A percentile compares a stretch with the other conserved stretches of the same genome.
Evolutionary conservation across 1,140 invertebrate species (phyloP).

Genomic region (Hypothenemus hampei): DNA sequence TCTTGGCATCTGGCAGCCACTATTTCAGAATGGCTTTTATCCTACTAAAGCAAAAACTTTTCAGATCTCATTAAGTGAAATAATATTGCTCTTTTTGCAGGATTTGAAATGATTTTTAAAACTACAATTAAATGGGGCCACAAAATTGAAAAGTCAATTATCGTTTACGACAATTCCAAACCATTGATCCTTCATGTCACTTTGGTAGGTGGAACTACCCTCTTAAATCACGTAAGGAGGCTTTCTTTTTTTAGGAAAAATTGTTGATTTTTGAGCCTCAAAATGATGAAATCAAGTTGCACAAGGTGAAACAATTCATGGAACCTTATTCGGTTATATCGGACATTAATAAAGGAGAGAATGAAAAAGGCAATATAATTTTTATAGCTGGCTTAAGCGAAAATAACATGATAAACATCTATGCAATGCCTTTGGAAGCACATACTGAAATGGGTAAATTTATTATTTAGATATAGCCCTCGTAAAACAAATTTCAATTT

Average conservation of each 20-base stretch:
- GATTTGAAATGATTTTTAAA: slow-evolving; percentile 16
- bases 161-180: slow-evolving; percentile 14
- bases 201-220: slow-evolving; percentile 2
- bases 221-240: background rate
- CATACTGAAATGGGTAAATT: slow-evolving; percentile 25
- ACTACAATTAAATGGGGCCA: slow-evolving; percentile 9
- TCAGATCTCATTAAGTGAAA: background rate
- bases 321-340: slow-evolving; percentile 22
- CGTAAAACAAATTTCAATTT: slow-evolving; percentile 25
- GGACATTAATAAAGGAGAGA: slow-evolving; percentile 20
- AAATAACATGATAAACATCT: slow-evolving; percentile 24
- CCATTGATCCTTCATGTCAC: slow-evolving; percentile 18
- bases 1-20: background rate
- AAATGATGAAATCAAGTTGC: background rate
- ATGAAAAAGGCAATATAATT: slow-evolving; percentile 20
- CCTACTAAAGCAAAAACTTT: background rate
- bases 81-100: slow-evolving; percentile 16
- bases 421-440: slow-evolving; percentile 15
- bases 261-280: slow-evolving; percentile 14
- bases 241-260: slow-evolving; percentile 16
- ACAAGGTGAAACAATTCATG: slow-evolving; percentile 6
- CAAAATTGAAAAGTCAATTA: slow-evolving; percentile 5
- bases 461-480: slow-evolving; percentile 24
- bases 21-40: background rate
- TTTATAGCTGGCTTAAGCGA: slow-evolving; percentile 27